phyloP scores from a whole-genome alignment of 2,797 vertebrate species.

The Pseudochirops corinnae region DNA sequence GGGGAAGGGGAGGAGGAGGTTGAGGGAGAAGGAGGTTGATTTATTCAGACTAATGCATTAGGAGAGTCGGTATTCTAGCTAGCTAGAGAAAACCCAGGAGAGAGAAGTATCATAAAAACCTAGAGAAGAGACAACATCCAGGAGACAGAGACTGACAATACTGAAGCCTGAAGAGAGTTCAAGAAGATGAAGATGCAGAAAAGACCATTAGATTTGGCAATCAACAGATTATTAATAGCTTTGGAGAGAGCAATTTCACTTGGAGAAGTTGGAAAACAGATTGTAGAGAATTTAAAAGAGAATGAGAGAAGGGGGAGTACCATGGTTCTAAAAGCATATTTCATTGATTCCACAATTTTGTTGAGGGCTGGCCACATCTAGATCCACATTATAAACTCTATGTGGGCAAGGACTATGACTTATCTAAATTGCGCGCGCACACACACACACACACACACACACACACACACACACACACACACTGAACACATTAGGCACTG shows the following conservation, averaged over 20 bases:
- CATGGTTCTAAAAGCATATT: background rate
- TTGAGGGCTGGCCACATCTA: background rate
- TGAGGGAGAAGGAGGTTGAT: background rate
- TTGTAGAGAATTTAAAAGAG: background rate
- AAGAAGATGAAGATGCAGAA: background rate
- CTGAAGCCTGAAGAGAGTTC: background rate
- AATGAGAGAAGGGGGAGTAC: background rate
- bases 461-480: background rate
- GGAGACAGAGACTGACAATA: background rate
- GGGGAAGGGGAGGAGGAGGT: background rate
- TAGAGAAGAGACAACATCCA: background rate
- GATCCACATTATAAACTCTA: background rate
- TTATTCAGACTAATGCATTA: background rate
- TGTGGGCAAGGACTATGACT: background rate
- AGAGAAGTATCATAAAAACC: background rate
- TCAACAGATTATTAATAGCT: background rate
- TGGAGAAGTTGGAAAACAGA: background rate
- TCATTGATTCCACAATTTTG: background rate
- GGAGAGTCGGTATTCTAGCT: background rate
- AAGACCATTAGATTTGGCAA: background rate
- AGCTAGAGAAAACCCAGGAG: background rate
- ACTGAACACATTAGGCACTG: background rate
- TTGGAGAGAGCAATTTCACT: background rate
- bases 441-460: too few relatives aligned
- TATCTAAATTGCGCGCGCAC: background rate